These are phyloP conservation scores for Clitarchus hookeri DNA, from an alignment of 2,888 invertebrate genomes.

Conservation along the genomic window DNA sequence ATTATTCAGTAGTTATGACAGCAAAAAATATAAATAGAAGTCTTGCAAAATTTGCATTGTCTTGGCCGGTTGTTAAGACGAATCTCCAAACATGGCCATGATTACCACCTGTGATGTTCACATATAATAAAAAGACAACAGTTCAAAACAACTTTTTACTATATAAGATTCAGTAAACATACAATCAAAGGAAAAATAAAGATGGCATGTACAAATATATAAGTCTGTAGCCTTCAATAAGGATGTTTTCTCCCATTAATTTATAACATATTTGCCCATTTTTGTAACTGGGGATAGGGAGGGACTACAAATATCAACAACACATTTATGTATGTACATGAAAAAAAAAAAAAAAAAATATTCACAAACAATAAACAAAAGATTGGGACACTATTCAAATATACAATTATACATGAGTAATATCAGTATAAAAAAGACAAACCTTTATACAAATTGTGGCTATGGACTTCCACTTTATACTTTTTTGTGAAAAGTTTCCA, in stretches of 20 bases:
- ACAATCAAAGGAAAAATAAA: background rate
- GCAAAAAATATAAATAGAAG: too few species aligned
- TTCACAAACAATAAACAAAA: background rate
- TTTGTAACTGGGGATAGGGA: too few species aligned
- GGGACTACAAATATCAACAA: too few species aligned
- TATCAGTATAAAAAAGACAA: background rate
- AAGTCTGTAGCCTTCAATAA: background rate
- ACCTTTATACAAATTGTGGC: background rate
- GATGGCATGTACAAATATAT: constrained; percentile 9
- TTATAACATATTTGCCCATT: too few species aligned
- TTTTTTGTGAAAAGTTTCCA: too few species aligned
- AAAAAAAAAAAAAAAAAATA: background rate
- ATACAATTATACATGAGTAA: constrained; percentile 6
- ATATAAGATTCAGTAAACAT: background rate
- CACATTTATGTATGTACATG: background rate
- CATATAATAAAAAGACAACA: background rate
- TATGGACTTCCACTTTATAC: background rate
- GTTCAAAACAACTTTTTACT: background rate
- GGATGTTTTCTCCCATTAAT: too few species aligned
- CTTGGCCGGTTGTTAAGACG: too few species aligned
- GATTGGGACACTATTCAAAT: background rate
- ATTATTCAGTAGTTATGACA: too few species aligned
- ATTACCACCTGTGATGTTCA: background rate
- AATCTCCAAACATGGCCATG: too few species aligned
- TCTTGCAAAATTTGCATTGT: too few species aligned